phyloP scores from a whole-genome alignment of 2,888 invertebrate genomes.

The Craniophora ligustri region DNA sequence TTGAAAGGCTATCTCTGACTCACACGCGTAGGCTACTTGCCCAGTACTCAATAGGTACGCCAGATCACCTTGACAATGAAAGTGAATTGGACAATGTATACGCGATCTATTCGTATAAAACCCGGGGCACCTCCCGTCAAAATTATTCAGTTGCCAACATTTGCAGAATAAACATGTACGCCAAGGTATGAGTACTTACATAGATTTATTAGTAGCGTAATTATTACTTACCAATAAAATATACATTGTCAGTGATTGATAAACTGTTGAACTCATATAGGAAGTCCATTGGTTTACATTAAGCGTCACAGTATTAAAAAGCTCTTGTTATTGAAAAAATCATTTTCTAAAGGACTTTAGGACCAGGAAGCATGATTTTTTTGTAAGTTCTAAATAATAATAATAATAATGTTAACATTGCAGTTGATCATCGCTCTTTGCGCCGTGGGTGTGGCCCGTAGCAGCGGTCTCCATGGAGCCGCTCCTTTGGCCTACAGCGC shows the following conservation, averaged over 20 bases:
- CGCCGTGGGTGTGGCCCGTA: slow-evolving; percentile 88
- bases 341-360: not conserved
- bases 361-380: slow-evolving; percentile 9
- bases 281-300: not conserved
- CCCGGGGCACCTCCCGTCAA: slow-evolving; percentile 78
- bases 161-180: slow-evolving; percentile 86
- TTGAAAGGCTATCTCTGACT: slow-evolving; percentile 86
- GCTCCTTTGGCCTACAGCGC: slow-evolving; percentile 84
- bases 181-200: slow-evolving; percentile 80
- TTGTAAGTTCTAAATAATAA: slow-evolving; percentile 7
- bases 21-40: slow-evolving; percentile 70
- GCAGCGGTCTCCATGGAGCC: slow-evolving; percentile 84
- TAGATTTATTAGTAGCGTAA: slow-evolving; percentile 22
- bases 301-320: slow-evolving; percentile 6
- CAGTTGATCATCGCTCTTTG: slow-evolving; percentile 89
- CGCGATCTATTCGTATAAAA: slow-evolving; percentile 80
- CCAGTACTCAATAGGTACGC: slow-evolving; percentile 56
- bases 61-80: slow-evolving; percentile 86
- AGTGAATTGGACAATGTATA: slow-evolving; percentile 78
- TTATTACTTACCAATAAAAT: slow-evolving; percentile 14
- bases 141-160: slow-evolving; percentile 87
- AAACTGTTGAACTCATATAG: not conserved
- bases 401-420: slow-evolving; percentile 43
- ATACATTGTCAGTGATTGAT: not conserved
- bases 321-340: not conserved